phyloP scores from a whole-genome alignment of 2,888 invertebrate species.

The Cryptus armator region DNA sequence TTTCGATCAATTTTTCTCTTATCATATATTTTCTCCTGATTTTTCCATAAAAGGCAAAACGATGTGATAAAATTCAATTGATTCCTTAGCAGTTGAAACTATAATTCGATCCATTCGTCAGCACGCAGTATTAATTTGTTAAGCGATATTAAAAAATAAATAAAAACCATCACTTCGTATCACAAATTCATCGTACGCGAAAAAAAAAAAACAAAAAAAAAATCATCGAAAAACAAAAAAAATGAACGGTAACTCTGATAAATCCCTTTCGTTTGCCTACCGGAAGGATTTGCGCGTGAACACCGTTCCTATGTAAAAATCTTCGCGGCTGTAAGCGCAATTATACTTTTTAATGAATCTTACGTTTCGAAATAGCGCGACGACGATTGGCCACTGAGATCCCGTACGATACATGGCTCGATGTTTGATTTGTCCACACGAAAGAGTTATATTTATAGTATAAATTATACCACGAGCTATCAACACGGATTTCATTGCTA shows the following conservation, averaged over 20 bases:
- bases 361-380: slow-evolving; percentile 11
- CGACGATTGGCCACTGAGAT: slow-evolving; percentile 37
- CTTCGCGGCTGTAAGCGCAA: slow-evolving; percentile 21
- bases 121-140: no score
- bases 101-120: no score
- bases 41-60: no score
- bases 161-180: no score
- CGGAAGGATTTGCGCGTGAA: background rate
- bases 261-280: background rate
- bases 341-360: slow-evolving; percentile 59
- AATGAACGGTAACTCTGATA: background rate
- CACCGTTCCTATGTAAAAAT: slow-evolving; percentile 8
- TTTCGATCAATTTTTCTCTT: no score
- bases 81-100: no score
- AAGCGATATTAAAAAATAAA: no score
- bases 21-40: no score
- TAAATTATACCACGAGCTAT: slow-evolving; percentile 8
- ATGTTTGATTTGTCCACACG: slow-evolving; percentile 10
- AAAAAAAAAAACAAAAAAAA: no score
- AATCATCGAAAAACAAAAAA: no score
- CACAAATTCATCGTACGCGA: no score
- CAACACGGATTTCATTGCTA: background rate
- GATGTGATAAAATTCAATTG: no score
- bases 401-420: slow-evolving; percentile 15
- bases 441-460: slow-evolving; percentile 17